These are phyloP conservation scores for Choloepus hoffmanni DNA, from an alignment of 2,113 vertebrate genomes.

Conservation along the genomic window DNA sequence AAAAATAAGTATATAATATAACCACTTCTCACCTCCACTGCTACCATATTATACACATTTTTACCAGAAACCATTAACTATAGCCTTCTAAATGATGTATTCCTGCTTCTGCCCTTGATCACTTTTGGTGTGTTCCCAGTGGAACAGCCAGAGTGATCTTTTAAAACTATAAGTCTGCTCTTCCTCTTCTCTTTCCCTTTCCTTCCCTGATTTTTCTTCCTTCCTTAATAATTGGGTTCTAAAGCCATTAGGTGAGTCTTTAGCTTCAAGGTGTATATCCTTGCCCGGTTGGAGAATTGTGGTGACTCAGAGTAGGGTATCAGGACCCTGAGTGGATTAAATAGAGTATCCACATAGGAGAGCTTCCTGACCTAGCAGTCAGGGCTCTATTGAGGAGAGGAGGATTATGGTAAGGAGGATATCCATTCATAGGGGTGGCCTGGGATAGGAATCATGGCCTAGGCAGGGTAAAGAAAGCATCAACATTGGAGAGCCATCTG, in stretches of 20 bases:
- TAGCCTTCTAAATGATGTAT: not conserved
- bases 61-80: not conserved
- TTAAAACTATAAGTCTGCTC: not conserved
- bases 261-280: not conserved
- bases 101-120: not conserved
- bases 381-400: not conserved
- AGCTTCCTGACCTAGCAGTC: not conserved
- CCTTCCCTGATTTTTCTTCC: not conserved
- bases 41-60: not conserved
- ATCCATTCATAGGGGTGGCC: not conserved
- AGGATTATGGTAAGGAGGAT: not conserved
- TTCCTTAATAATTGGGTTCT: not conserved
- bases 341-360: not conserved
- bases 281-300: not conserved
- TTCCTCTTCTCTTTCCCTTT: not conserved
- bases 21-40: not conserved
- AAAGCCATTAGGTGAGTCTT: not conserved
- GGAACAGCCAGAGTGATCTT: not conserved
- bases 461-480: not conserved
- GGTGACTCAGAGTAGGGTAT: not conserved
- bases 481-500: not conserved
- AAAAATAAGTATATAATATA: not conserved
- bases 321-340: not conserved
- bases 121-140: not conserved
- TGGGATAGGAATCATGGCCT: not conserved